Conservation (phyloP, 2,113 vertebrate genomes). For the Apaloderma vittatum region DNA sequence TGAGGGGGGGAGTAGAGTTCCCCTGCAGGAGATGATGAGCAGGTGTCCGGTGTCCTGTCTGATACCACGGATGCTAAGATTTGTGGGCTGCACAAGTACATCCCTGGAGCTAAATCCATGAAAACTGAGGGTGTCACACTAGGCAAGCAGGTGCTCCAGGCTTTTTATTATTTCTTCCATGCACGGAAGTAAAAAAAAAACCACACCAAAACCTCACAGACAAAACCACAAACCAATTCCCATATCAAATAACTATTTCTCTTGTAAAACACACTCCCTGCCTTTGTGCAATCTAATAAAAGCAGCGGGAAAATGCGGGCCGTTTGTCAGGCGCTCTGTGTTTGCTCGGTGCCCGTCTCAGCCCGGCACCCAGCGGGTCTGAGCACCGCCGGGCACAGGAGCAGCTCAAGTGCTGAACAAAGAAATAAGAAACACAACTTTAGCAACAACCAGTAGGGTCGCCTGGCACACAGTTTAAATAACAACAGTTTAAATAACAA, state of each 20-base stretch:
- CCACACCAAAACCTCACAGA: background rate
- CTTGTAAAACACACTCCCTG: background rate
- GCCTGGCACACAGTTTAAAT: background rate
- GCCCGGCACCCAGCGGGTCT: background rate
- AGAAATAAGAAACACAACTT: background rate
- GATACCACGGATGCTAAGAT: background rate
- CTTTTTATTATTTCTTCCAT: background rate
- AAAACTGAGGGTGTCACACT: background rate
- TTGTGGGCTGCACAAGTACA: background rate
- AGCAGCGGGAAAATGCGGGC: rapidly evolving
- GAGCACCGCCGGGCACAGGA: background rate
- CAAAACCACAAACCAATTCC: background rate
- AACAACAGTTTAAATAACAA: background rate
- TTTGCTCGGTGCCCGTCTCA: background rate
- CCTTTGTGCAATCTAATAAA: background rate
- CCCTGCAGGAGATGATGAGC: background rate
- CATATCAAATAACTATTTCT: background rate
- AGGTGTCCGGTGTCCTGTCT: background rate
- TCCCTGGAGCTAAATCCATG: background rate
- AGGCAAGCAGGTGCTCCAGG: background rate
- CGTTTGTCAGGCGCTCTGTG: background rate
- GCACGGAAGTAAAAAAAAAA: background rate
- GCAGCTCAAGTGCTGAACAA: background rate
- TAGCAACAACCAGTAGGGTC: background rate
- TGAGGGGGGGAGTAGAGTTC: background rate